Evolutionary conservation across 2,113 vertebrate species (phyloP), one percentile per base, ranked within the genome.

Genomic region (Litocranius walleri): DNA sequence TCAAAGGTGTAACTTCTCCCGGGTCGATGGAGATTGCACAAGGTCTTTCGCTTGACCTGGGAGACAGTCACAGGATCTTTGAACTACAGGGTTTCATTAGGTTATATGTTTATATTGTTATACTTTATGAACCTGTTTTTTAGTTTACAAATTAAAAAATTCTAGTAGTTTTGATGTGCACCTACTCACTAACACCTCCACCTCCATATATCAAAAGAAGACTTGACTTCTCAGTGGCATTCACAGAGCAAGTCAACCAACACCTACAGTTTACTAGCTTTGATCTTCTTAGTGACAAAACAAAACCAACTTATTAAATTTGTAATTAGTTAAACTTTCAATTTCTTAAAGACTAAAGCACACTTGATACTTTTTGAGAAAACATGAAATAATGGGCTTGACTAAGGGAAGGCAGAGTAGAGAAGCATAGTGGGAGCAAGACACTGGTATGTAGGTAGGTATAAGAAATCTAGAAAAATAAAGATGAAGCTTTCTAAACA

Each of bases 341-440:
- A 67, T 36, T 86, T 23, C 82, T 59, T 74, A 29, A 77, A 86
- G 30, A 59, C 40, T 77, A 84, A 93, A 48, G 27, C 21, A 86
- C 71, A 19, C 82, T 59, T 48, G 62, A n/a, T 27, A 40, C 19
- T 92, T 84, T 92, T 56, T 57, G 19, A 92, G 9, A 74, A 67
- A 74, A 25, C 30, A 57, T 19, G 30, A 57, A 85, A 85, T 27
- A 36, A 17, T 93, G 30, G 4, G 6, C 40, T 77, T 59, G 52
- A 59, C 11, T 57, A 85, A 23, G 52, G 21, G 27, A 48, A 54
- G 52, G 43, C 36, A 74, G 29, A 30, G 29, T 16, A 36, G 78
- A 45, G 43, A 54, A 54, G 54, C 15, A n/a, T 23, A 78, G 21
- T 40, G 19, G 43, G 29, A 84, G 30, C 19, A 7, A 52, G 80